These are phyloP conservation scores for Nomada lathburiana DNA, from an alignment of 2,888 invertebrate species.

Conservation along the genomic window DNA sequence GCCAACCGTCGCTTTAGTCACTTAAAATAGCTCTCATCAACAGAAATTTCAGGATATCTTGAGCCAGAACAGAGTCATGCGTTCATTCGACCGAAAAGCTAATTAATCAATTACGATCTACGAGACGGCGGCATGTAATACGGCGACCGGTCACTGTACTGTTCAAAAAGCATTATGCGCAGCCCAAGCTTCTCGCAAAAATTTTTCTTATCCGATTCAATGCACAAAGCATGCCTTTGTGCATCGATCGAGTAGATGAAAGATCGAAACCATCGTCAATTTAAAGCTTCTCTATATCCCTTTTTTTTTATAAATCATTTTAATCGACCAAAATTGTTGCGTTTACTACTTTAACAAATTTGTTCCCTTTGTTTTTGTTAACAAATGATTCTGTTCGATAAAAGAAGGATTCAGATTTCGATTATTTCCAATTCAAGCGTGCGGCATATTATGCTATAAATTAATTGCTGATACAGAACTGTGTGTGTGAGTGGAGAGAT, in stretches of 20 bases:
- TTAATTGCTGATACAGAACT: slow-evolving; percentile 83
- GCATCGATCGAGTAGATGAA: background rate
- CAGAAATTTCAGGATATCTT: slow-evolving; percentile 41
- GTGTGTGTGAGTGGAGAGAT: slow-evolving; percentile 81
- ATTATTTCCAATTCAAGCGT: slow-evolving; percentile 73
- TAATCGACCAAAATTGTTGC: too few species aligned
- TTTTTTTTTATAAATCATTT: background rate
- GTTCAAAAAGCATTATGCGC: background rate
- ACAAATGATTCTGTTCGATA: background rate
- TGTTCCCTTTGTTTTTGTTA: background rate
- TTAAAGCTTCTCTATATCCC: background rate
- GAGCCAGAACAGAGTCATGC: slow-evolving; percentile 24
- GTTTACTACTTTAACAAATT: too few species aligned
- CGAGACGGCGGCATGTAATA: background rate
- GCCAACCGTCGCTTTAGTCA: slow-evolving; percentile 21
- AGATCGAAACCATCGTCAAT: slow-evolving; percentile 19
- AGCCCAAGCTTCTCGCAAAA: background rate
- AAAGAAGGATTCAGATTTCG: slow-evolving; percentile 26
- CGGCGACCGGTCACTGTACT: background rate
- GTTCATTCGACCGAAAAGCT: slow-evolving; percentile 53
- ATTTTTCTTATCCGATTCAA: background rate
- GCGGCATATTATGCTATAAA: slow-evolving; percentile 77
- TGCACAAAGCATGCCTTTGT: slow-evolving; percentile 13
- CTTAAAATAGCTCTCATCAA: slow-evolving; percentile 36
- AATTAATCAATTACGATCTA: slow-evolving; percentile 55